Evolutionary conservation across 2,888 invertebrate genomes (phyloP).

Genomic region (Noctua comes): DNA sequence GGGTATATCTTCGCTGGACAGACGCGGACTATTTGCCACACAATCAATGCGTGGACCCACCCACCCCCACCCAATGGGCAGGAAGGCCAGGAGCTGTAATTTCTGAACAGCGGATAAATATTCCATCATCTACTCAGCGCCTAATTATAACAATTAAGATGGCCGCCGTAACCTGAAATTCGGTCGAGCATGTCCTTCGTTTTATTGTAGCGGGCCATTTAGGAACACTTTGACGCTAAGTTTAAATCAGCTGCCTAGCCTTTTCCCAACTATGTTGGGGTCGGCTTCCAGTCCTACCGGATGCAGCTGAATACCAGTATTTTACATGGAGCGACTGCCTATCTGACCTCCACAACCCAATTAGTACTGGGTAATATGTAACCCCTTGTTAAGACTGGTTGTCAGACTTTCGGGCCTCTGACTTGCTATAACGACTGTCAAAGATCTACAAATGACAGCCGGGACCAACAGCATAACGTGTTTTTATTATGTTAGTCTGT

Average conservation of each 20-base stretch:
- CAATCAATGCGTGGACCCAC: neutral
- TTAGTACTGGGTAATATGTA: neutral
- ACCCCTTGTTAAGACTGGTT: neutral
- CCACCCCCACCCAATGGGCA: no score
- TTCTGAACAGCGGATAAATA: neutral
- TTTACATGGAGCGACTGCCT: neutral
- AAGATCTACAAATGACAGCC: neutral
- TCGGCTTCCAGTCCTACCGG: neutral
- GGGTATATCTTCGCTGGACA: neutral
- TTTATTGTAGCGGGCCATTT: no score
- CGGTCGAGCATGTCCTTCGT: no score
- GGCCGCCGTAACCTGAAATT: no score
- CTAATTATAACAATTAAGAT: no score
- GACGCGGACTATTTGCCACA: neutral
- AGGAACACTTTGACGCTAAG: no score
- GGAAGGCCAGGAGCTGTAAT: neutral
- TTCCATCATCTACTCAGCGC: neutral
- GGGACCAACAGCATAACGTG: neutral
- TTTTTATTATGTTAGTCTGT: no score
- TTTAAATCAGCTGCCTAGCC: neutral
- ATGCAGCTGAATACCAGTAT: neutral
- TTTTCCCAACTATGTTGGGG: neutral
- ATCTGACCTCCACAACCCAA: neutral
- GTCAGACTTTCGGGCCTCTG: neutral
- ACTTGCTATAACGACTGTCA: neutral